Evolutionary conservation across 2,797 vertebrate genomes (phyloP).

Genomic region (Sebastes vulpes): DNA sequence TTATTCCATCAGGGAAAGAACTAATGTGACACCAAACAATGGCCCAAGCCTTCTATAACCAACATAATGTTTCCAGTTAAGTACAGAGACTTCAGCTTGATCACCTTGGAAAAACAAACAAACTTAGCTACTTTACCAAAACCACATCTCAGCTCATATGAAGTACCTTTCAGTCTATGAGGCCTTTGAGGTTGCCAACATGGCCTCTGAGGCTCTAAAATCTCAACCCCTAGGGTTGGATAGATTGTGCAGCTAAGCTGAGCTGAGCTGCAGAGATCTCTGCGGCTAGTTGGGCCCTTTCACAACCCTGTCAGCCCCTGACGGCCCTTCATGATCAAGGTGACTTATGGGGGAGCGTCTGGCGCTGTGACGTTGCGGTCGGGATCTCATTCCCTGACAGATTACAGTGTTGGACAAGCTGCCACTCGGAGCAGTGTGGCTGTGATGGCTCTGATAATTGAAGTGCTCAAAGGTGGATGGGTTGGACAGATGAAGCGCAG

Average conservation of each 20-base stretch:
- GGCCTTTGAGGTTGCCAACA: slow-evolving; percentile 4
- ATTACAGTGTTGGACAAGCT: slow-evolving; percentile 84
- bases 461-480: slow-evolving; percentile 82
- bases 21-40: neutral
- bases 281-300: slow-evolving; percentile 58
- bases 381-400: slow-evolving; percentile 82
- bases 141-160: neutral
- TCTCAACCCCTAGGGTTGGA: slow-evolving; percentile 3
- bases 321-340: slow-evolving; percentile 80
- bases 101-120: neutral
- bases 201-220: slow-evolving; percentile 17
- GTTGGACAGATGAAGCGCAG: slow-evolving; percentile 81
- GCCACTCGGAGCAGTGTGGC: slow-evolving; percentile 76
- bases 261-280: slow-evolving; percentile 52
- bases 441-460: slow-evolving; percentile 86
- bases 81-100: neutral
- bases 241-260: slow-evolving; percentile 51
- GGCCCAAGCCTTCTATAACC: neutral
- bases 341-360: slow-evolving; percentile 79
- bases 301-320: slow-evolving; percentile 62
- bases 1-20: neutral
- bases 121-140: neutral
- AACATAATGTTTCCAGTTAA: neutral
- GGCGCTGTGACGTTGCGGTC: slow-evolving; percentile 63
- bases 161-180: neutral